Conservation (phyloP, 1,140 invertebrate genomes). For the Drosophila sulfurigaster region DNA sequence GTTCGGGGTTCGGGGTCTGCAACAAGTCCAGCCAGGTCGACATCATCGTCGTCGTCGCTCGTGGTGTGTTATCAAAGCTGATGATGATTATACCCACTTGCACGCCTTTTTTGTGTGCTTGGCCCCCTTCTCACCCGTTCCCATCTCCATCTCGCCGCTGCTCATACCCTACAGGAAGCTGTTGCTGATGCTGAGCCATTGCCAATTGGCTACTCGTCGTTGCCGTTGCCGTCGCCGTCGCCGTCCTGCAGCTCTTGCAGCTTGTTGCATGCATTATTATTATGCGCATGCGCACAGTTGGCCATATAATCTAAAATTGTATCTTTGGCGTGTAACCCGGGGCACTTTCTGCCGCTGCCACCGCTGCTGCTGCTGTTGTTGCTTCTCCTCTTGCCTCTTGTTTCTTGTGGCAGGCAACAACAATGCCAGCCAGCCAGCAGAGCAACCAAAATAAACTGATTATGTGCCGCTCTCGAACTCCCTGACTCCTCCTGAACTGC, state of each 20-base stretch:
- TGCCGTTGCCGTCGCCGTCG: conserved; percentile 16
- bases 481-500: conserved; percentile 4
- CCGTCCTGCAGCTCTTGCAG: conserved; percentile 25
- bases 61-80: conserved; percentile 84
- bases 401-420: conserved; percentile 23
- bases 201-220: conserved; percentile 78
- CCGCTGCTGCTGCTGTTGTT: conserved; percentile 21
- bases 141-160: not conserved
- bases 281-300: conserved; percentile 84
- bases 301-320: conserved; percentile 84
- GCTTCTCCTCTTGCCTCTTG: conserved; percentile 14
- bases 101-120: conserved; percentile 71
- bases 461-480: conserved; percentile 69
- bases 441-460: conserved; percentile 76
- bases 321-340: conserved; percentile 84
- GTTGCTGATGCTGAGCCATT: conserved; percentile 32
- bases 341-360: conserved; percentile 64
- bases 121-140: not conserved
- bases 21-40: conserved; percentile 66
- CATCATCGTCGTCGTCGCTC: conserved; percentile 52
- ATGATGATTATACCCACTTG: conserved; percentile 84
- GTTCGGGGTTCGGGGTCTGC: conserved; percentile 31
- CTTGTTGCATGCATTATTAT: conserved; percentile 83
- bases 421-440: conserved; percentile 26
- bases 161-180: conserved; percentile 37